Evolutionary conservation across 2,888 invertebrate species (phyloP).

Genomic region (Drosophila pegasa): DNA sequence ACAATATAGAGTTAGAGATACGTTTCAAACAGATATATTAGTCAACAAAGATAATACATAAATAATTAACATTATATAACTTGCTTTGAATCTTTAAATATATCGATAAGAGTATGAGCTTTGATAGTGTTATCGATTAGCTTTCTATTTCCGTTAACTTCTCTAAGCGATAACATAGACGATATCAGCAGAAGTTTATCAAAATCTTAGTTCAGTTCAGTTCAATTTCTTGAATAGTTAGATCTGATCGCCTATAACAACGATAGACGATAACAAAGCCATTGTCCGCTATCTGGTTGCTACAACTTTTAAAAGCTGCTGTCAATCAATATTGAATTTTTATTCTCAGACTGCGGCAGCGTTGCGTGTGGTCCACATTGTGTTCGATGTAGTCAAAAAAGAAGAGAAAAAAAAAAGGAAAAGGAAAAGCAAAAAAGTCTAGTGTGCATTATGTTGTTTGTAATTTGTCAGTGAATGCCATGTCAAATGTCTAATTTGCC

Average conservation of each 20-base stretch:
- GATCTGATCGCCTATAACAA: not conserved
- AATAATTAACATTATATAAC: not conserved
- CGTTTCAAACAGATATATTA: too few relatives aligned
- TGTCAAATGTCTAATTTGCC: slow-evolving; percentile 50
- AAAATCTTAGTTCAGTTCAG: not conserved
- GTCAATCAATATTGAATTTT: not conserved
- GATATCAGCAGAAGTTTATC: not conserved
- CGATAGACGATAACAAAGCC: not conserved
- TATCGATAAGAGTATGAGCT: not conserved
- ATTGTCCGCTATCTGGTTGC: not conserved
- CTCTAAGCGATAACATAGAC: too few relatives aligned
- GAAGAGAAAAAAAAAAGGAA: not conserved
- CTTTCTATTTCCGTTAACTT: too few relatives aligned
- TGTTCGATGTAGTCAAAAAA: slow-evolving; percentile 15
- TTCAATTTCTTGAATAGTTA: too few relatives aligned
- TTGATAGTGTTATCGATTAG: not conserved
- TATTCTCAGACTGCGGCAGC: too few relatives aligned
- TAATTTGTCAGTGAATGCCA: slow-evolving; percentile 31
- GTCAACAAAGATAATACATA: too few relatives aligned
- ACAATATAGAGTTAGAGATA: too few relatives aligned
- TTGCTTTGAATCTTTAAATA: not conserved
- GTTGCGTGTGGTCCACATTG: slow-evolving; percentile 18
- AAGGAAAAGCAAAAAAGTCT: not conserved
- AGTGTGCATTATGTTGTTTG: slow-evolving; percentile 35
- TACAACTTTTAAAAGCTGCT: not conserved